A percentile compares a stretch with the other conserved stretches of the same genome.
These are phyloP conservation scores for Ophiothrix spiculata DNA, from an alignment of 35 echinoderm and acorn worm genomes.

Conservation along the genomic window DNA sequence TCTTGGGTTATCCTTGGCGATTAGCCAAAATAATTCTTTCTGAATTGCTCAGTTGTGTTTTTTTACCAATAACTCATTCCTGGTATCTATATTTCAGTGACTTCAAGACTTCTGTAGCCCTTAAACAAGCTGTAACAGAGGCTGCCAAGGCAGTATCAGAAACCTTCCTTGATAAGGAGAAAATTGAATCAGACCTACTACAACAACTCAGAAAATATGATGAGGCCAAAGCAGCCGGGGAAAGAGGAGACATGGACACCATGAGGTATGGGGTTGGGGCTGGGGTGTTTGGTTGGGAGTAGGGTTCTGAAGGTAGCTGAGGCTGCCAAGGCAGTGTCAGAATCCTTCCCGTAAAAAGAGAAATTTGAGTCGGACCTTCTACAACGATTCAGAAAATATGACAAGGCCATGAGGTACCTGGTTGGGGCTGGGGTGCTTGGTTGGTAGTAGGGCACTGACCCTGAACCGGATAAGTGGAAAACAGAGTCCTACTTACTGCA, in stretches of 20 bases:
- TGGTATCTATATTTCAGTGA: neutral
- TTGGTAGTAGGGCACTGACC: too few species aligned
- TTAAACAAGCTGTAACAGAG: conserved; percentile 43
- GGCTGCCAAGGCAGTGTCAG: conserved; percentile 58
- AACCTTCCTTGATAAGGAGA: conserved; percentile 62
- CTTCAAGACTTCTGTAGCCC: neutral
- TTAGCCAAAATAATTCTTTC: neutral
- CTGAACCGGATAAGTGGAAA: conserved; percentile 61
- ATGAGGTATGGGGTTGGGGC: conserved; percentile 50
- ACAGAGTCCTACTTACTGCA: conserved; percentile 71
- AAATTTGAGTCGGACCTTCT: conserved; percentile 71
- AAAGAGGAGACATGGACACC: conserved; percentile 42
- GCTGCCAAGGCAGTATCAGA: conserved; percentile 65
- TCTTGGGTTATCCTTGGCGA: neutral
- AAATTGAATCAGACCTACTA: conserved; percentile 70
- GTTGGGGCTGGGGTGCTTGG: too few species aligned
- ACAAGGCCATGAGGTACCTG: too few species aligned
- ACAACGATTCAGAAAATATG: conserved; percentile 51
- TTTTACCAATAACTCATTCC: neutral
- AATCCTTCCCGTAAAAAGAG: conserved; percentile 66
- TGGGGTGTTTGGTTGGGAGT: too few species aligned
- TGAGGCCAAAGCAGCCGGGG: conserved; percentile 68
- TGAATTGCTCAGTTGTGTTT: neutral
- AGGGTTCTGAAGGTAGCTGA: too few species aligned
- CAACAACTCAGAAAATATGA: conserved; percentile 61